A percentile compares a stretch with the other conserved stretches of the same genome.
Conservation (phyloP, 92 coral and sea anemone genomes). For the Anthopleura xanthogrammica region DNA sequence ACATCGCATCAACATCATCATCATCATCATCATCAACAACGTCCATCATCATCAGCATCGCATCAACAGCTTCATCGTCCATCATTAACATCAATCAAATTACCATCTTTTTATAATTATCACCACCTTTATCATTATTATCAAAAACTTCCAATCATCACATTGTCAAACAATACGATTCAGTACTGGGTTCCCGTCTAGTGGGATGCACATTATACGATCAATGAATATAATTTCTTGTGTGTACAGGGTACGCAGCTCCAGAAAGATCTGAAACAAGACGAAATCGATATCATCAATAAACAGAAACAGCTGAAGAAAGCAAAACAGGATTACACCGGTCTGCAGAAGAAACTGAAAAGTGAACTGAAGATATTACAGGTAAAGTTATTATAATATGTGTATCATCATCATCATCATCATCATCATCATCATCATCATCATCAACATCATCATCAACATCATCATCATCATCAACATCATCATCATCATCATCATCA, state of each 20-base stretch:
- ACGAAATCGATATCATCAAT: slow-evolving; percentile 71
- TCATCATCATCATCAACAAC: neutral
- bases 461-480: neutral
- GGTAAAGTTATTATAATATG: slow-evolving; percentile 29
- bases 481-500: too few species aligned
- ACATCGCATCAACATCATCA: neutral
- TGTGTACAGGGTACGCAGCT: slow-evolving; percentile 75
- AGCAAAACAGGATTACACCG: slow-evolving; percentile 78
- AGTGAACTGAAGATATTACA: slow-evolving; percentile 66
- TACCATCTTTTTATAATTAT: neutral
- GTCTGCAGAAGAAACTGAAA: slow-evolving; percentile 82
- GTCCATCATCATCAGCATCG: neutral
- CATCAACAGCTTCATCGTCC: too few species aligned
- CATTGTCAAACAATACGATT: too few species aligned
- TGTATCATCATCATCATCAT: too few species aligned
- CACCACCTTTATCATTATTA: neutral
- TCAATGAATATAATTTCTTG: neutral
- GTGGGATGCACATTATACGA: too few species aligned
- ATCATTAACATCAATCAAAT: neutral
- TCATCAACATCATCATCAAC: neutral
- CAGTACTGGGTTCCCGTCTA: too few species aligned
- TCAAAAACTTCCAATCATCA: too few species aligned
- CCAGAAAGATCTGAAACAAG: slow-evolving; percentile 79
- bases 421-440: neutral
- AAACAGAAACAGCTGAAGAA: slow-evolving; percentile 88